phyloP scores from a whole-genome alignment of 1,140 invertebrate genomes.

The Papilio helenus region DNA sequence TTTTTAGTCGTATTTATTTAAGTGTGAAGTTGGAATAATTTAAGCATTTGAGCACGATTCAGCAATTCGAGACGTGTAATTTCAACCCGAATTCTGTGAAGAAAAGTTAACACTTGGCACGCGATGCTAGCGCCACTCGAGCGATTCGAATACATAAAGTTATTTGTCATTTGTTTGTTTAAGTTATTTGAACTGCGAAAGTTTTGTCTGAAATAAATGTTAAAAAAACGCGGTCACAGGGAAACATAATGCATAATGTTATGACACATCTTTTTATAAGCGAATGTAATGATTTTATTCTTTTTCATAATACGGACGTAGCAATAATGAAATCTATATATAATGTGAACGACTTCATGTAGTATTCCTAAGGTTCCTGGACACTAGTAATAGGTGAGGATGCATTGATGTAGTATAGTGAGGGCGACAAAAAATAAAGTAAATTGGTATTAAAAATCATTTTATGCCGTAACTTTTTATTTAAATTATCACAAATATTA shows the following conservation, averaged over 20 bases:
- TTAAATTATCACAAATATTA: not conserved
- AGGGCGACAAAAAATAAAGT: not conserved
- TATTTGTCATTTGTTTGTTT: constrained; percentile 8
- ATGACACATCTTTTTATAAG: constrained; percentile 33
- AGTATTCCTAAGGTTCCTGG: constrained; percentile 38
- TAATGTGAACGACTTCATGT: constrained; percentile 26
- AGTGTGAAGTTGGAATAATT: not conserved
- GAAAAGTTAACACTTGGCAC: constrained; percentile 25
- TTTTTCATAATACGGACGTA: constrained; percentile 29
- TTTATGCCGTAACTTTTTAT: not conserved
- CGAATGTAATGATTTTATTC: constrained; percentile 36
- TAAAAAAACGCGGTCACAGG: constrained; percentile 39
- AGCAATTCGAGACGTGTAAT: constrained; percentile 12
- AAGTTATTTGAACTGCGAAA: constrained; percentile 7
- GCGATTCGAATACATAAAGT: not conserved
- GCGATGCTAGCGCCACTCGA: not conserved
- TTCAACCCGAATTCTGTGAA: not conserved
- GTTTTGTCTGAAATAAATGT: constrained; percentile 33
- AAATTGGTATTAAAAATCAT: not conserved
- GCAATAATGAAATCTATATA: constrained; percentile 32
- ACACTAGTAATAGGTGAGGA: constrained; percentile 4
- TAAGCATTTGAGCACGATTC: not conserved
- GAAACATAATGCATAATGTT: constrained; percentile 30
- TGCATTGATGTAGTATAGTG: constrained; percentile 31
- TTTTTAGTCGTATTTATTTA: constrained; percentile 27